Percentiles rank a stretch among this genome's conserved stretches.
phyloP scores from a whole-genome alignment of 2,797 vertebrate genomes.

The Sebastes reedi region DNA sequence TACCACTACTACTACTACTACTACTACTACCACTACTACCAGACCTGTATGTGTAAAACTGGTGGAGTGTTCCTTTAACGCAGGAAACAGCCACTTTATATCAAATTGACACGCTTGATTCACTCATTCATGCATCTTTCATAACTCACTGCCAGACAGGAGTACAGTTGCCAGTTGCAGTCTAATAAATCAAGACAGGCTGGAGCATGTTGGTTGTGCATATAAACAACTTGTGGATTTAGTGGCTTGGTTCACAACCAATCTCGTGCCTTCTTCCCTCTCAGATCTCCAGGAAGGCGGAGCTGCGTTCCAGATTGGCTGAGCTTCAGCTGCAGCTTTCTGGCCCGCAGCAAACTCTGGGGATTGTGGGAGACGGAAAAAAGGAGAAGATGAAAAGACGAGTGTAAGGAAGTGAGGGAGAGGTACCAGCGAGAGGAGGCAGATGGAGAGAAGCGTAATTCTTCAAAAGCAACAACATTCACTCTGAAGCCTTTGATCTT shows the following conservation, averaged over 20 bases:
- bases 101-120: conserved; percentile 20
- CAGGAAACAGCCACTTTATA: conserved; percentile 19
- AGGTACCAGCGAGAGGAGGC: conserved; percentile 37
- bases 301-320: conserved; percentile 87
- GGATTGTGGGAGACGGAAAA: conserved; percentile 80
- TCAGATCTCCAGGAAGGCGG: conserved; percentile 87
- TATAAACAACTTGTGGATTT: conserved; percentile 75
- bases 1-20: not conserved
- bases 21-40: not conserved
- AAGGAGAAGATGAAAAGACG: conserved; percentile 87
- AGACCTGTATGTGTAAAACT: not conserved
- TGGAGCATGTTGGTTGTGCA: conserved; percentile 50
- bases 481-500: conserved; percentile 76
- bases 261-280: conserved; percentile 63
- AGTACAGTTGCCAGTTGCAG: conserved; percentile 34
- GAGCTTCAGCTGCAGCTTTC: conserved; percentile 87
- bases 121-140: conserved; percentile 49
- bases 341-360: conserved; percentile 84
- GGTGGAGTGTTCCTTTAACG: conserved; percentile 12
- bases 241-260: conserved; percentile 64
- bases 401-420: conserved; percentile 83
- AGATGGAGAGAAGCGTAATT: conserved; percentile 62
- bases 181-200: conserved; percentile 48
- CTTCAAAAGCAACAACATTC: conserved; percentile 78
- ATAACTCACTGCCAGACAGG: conserved; percentile 41